A percentile compares a stretch with the other conserved stretches of the same genome.
phyloP scores from a whole-genome alignment of 2,888 invertebrate genomes.

The Trichopoda pennipes region DNA sequence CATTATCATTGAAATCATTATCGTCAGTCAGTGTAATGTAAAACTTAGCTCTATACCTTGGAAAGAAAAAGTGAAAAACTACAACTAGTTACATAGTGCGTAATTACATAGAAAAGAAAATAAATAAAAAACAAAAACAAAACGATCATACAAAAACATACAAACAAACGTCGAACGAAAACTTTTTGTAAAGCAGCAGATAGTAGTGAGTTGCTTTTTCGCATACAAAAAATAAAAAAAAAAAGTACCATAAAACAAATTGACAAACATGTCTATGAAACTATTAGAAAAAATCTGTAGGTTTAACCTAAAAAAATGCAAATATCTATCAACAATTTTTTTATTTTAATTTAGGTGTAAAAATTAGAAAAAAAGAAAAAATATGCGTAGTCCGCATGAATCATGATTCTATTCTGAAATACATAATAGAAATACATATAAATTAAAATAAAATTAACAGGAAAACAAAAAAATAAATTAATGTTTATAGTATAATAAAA shows the following conservation, averaged over 20 bases:
- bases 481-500: slow-evolving; percentile 10
- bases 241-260: slow-evolving; percentile 31
- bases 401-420: slow-evolving; percentile 64
- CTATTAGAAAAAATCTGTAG: slow-evolving; percentile 51
- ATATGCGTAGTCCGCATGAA: slow-evolving; percentile 65
- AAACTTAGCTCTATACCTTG: slow-evolving; percentile 14
- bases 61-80: slow-evolving; percentile 12
- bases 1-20: slow-evolving; percentile 44
- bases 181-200: slow-evolving; percentile 31
- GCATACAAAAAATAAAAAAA: too few relatives aligned
- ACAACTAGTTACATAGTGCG: slow-evolving; percentile 46
- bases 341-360: slow-evolving; percentile 53
- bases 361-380: slow-evolving; percentile 40
- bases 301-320: slow-evolving; percentile 40
- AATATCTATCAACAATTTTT: slow-evolving; percentile 38
- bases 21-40: slow-evolving; percentile 23
- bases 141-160: slow-evolving; percentile 19
- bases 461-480: slow-evolving; percentile 48
- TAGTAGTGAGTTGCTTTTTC: slow-evolving; percentile 43
- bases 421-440: too few relatives aligned
- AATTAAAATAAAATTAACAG: slow-evolving; percentile 48
- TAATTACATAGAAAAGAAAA: slow-evolving; percentile 41
- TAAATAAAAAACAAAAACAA: neutral
- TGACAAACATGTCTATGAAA: slow-evolving; percentile 37
- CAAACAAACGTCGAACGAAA: slow-evolving; percentile 13